Evolutionary conservation across 2,113 vertebrate genomes (phyloP).

Genomic region (Oxyruncus cristatus): DNA sequence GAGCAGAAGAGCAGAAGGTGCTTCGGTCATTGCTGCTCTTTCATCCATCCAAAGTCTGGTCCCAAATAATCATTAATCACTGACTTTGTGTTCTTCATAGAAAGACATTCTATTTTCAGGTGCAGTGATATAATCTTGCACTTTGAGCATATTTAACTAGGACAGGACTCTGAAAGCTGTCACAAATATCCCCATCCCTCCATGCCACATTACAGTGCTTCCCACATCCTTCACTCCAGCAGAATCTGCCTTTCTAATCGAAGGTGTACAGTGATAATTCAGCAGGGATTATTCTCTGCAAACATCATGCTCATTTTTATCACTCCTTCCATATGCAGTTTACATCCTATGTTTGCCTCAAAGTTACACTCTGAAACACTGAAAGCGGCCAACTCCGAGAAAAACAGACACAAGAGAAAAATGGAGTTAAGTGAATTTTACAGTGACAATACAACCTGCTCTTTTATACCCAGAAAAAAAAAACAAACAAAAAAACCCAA

Average conservation of each 20-base stretch:
- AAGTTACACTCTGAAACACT: neutral
- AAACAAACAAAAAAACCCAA: no score
- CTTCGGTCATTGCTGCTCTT: neutral
- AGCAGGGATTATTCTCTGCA: slow-evolving; percentile 16
- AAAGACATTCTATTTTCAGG: neutral
- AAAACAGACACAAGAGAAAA: neutral
- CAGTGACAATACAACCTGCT: neutral
- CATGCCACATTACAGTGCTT: fast-evolving
- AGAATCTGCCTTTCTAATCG: neutral
- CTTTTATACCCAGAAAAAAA: neutral
- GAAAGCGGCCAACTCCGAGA: slow-evolving; percentile 8
- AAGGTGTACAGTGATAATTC: slow-evolving; percentile 3
- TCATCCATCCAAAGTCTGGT: neutral
- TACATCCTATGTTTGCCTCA: neutral
- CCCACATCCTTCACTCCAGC: neutral
- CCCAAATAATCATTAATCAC: neutral
- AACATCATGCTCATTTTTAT: slow-evolving; percentile 1
- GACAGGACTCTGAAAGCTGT: neutral
- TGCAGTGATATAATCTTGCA: neutral
- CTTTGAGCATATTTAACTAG: neutral
- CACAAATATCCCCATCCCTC: neutral
- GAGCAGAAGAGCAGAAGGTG: neutral
- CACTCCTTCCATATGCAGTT: slow-evolving; percentile 3
- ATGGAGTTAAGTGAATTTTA: slow-evolving; percentile 16
- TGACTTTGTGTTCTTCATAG: neutral